Evolutionary conservation across 2,888 invertebrate species (phyloP).

Genomic region (Andricus quercusramuli): DNA sequence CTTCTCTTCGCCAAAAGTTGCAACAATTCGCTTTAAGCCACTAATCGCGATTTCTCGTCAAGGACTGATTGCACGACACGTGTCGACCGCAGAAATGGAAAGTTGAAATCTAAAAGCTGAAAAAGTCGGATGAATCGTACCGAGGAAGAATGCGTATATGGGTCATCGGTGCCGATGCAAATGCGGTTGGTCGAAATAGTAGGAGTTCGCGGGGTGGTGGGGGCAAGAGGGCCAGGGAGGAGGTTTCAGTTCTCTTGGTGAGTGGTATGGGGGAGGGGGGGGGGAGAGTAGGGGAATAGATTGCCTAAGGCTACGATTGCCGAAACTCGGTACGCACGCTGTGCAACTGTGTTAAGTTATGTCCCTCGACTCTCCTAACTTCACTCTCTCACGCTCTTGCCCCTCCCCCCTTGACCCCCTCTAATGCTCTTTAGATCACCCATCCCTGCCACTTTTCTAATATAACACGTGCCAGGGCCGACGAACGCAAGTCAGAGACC

Average conservation of each 20-base stretch:
- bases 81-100: constrained; percentile 48
- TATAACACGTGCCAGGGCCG: constrained; percentile 69
- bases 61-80: constrained; percentile 36
- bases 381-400: constrained; percentile 80
- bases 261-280: constrained; percentile 42
- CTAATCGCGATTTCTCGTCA: constrained; percentile 39
- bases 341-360: constrained; percentile 66
- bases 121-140: constrained; percentile 54
- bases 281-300: constrained; percentile 68
- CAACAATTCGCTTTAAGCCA: not conserved
- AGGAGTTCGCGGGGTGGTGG: constrained; percentile 56
- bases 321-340: constrained; percentile 78
- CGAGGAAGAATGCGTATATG: constrained; percentile 69
- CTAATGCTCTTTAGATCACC: constrained; percentile 62
- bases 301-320: constrained; percentile 74
- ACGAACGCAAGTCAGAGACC: constrained; percentile 35
- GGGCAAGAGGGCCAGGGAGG: constrained; percentile 55
- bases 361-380: constrained; percentile 79
- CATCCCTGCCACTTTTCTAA: constrained; percentile 57
- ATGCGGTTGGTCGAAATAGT: constrained; percentile 69
- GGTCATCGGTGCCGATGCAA: constrained; percentile 77
- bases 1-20: not conserved
- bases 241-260: constrained; percentile 49
- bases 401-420: constrained; percentile 66
- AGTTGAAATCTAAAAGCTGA: constrained; percentile 56